Conservation (phyloP, 1,140 invertebrate genomes). For the Oscheius sp. region DNA sequence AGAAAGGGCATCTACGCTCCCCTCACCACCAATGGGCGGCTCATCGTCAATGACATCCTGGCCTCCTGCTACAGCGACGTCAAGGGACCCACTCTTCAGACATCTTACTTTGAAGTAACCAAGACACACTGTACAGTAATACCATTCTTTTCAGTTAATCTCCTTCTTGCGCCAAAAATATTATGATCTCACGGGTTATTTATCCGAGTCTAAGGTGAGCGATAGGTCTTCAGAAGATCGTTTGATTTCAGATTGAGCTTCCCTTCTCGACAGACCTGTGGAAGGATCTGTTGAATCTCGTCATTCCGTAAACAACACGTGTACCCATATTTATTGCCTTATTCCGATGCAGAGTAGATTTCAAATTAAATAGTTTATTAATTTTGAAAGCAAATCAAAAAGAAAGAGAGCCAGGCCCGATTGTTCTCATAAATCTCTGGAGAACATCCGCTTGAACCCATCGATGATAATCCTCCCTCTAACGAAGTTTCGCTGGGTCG, state of each 20-base stretch:
- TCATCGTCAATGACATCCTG: constrained; percentile 31
- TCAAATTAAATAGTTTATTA: no score
- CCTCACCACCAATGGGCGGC: constrained; percentile 21
- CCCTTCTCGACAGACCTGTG: not conserved
- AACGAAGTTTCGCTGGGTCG: no score
- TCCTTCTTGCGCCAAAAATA: not conserved
- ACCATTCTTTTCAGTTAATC: no score
- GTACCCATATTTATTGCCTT: no score
- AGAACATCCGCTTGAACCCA: no score
- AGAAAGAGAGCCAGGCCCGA: no score
- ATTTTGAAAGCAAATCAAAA: no score
- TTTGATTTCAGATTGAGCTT: not conserved
- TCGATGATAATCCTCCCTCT: no score
- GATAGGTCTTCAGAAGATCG: not conserved
- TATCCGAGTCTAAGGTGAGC: not conserved
- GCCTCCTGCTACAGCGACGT: constrained; percentile 24
- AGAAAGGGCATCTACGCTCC: constrained; percentile 30
- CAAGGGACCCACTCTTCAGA: constrained; percentile 15
- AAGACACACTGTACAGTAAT: no score
- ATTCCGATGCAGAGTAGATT: no score
- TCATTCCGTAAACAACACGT: no score
- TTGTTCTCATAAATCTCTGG: no score
- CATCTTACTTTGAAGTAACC: constrained; percentile 12
- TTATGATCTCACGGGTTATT: not conserved
- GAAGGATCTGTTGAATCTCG: not conserved